phyloP scores from a whole-genome alignment of 1,140 invertebrate species.

The Ceratina japonica region DNA sequence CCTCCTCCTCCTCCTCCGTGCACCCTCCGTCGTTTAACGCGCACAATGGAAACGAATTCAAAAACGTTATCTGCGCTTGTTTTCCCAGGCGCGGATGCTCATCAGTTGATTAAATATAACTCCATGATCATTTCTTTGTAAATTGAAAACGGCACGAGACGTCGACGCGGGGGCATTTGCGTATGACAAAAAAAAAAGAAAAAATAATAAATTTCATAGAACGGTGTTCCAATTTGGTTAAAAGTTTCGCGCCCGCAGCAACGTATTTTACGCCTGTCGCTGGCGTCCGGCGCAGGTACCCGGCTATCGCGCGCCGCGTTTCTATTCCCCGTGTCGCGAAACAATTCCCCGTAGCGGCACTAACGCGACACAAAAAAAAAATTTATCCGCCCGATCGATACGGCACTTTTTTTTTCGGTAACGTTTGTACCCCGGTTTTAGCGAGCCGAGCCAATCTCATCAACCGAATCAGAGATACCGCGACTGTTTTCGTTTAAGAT shows the following conservation, averaged over 20 bases:
- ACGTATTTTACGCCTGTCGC: constrained; percentile 38
- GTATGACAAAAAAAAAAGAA: neutral
- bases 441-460: constrained; percentile 5
- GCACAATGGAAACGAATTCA: neutral
- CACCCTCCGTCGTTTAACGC: neutral
- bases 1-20: too few relatives aligned
- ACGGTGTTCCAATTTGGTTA: constrained; percentile 37
- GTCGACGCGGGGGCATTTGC: too few relatives aligned
- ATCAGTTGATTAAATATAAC: too few relatives aligned
- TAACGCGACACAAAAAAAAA: neutral
- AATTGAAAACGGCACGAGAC: too few relatives aligned
- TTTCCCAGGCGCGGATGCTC: too few relatives aligned
- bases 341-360: constrained; percentile 8
- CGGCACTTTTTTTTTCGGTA: neutral
- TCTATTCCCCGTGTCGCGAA: neutral
- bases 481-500: neutral
- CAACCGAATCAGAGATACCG: neutral
- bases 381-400: constrained; percentile 27
- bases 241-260: constrained; percentile 34
- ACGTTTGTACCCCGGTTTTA: neutral
- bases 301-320: neutral
- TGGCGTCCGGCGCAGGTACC: neutral
- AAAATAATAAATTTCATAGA: constrained; percentile 13
- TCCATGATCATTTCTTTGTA: too few relatives aligned
- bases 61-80: neutral